Evolutionary conservation across 2,888 invertebrate genomes (phyloP).

Genomic region (Dasypogon diadema): DNA sequence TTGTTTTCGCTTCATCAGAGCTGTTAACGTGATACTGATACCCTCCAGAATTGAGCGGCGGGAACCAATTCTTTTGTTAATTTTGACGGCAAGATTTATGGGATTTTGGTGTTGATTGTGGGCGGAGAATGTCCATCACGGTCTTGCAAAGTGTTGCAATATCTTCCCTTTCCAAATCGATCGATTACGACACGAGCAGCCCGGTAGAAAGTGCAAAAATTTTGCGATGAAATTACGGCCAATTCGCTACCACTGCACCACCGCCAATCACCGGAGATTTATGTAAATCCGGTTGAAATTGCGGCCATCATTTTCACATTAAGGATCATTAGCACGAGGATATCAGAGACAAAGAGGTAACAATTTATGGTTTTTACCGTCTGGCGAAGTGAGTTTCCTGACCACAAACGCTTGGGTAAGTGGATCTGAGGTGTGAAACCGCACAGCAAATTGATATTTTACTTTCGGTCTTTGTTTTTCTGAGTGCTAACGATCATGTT

Average conservation of each 20-base stretch:
- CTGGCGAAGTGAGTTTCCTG: background rate
- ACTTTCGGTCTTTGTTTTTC: conserved; percentile 38
- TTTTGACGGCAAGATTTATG: too few species aligned
- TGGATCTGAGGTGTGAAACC: conserved; percentile 46
- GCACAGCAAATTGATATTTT: conserved; percentile 43
- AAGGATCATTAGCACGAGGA: conserved; percentile 38
- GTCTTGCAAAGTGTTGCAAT: too few species aligned
- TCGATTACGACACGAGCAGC: too few species aligned
- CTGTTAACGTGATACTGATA: conserved; percentile 6
- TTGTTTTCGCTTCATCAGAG: conserved; percentile 35
- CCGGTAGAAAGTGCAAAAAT: too few species aligned
- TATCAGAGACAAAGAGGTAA: conserved; percentile 22
- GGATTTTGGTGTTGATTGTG: too few species aligned
- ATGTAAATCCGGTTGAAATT: conserved; percentile 22
- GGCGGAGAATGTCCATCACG: too few species aligned
- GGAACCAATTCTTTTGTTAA: conserved; percentile 13
- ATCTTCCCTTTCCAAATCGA: too few species aligned
- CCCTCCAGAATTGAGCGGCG: background rate
- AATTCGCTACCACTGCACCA: background rate
- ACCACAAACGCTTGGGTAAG: conserved; percentile 29
- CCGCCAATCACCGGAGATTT: background rate
- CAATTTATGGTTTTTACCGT: conserved; percentile 23
- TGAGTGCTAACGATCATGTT: conserved; percentile 20
- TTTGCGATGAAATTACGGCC: background rate
- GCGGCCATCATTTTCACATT: conserved; percentile 29